Percentiles rank a stretch among this genome's conserved stretches.
These are phyloP conservation scores for Pogonomyrmex californicus DNA, from an alignment of 1,140 invertebrate genomes.

Conservation along the genomic window DNA sequence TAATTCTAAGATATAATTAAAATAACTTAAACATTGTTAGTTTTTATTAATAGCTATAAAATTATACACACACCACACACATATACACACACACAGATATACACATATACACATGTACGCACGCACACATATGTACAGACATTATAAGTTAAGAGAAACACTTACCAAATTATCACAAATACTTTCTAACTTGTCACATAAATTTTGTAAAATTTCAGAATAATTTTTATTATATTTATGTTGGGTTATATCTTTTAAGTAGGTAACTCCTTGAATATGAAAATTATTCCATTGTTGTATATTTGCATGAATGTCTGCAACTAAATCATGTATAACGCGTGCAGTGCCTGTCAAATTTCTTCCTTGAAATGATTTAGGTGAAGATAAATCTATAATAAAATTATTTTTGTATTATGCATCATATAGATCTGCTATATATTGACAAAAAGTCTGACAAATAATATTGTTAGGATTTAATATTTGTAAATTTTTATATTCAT, in stretches of 20 bases:
- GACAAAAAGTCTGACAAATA: too few relatives aligned
- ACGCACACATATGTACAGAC: too few relatives aligned
- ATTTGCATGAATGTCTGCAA: conserved; percentile 77
- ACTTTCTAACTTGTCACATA: conserved; percentile 77
- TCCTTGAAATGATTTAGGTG: conserved; percentile 56
- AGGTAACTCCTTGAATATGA: conserved; percentile 75
- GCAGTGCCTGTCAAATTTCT: conserved; percentile 81
- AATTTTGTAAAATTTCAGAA: conserved; percentile 70
- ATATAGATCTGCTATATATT: background rate
- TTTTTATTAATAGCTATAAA: too few relatives aligned
- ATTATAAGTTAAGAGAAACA: background rate
- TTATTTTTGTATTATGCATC: background rate
- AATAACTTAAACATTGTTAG: background rate
- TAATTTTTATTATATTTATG: conserved; percentile 73
- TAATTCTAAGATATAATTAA: background rate
- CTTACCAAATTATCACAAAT: conserved; percentile 76
- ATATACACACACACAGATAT: too few relatives aligned
- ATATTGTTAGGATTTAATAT: background rate
- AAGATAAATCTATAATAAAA: conserved; percentile 46
- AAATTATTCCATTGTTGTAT: conserved; percentile 81
- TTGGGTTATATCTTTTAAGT: conserved; percentile 76
- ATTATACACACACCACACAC: too few relatives aligned
- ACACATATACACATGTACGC: too few relatives aligned
- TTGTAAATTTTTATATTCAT: background rate
- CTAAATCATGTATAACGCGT: conserved; percentile 78